Evolutionary conservation across 2,888 invertebrate species (phyloP).

Genomic region (Spisula subtruncata): DNA sequence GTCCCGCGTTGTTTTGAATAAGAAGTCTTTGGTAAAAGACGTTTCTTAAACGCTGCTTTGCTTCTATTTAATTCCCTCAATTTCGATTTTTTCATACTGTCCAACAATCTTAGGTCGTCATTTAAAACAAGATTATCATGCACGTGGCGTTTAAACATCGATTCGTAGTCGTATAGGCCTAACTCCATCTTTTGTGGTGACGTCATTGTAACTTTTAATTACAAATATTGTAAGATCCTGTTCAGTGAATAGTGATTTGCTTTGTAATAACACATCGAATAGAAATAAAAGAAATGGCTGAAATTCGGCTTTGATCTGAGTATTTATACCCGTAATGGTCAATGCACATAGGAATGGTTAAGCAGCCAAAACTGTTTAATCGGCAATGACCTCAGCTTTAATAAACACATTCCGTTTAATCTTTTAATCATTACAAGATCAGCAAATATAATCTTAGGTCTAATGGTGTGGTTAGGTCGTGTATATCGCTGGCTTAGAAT

Average conservation of each 20-base stretch:
- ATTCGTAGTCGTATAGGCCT: conserved; percentile 52
- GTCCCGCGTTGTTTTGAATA: not conserved
- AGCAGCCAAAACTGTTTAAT: too few relatives aligned
- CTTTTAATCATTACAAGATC: too few relatives aligned
- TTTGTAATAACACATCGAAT: too few relatives aligned
- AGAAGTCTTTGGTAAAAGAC: conserved; percentile 38
- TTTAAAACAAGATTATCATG: conserved; percentile 59
- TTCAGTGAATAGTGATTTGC: not conserved
- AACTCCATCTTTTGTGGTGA: conserved; percentile 17
- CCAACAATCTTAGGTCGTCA: conserved; percentile 41
- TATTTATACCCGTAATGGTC: too few relatives aligned
- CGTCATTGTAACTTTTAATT: not conserved
- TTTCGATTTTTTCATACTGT: conserved; percentile 43
- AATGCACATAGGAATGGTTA: not conserved
- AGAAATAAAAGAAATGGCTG: too few relatives aligned
- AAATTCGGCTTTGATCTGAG: too few relatives aligned
- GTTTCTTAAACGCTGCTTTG: conserved; percentile 42
- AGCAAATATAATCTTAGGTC: too few relatives aligned
- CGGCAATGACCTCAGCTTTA: not conserved
- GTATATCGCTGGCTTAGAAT: too few relatives aligned
- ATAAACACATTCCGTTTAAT: not conserved
- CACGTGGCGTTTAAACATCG: conserved; percentile 56
- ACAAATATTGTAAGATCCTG: not conserved
- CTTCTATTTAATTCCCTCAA: conserved; percentile 47
- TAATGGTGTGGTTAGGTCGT: too few relatives aligned